Evolutionary conservation across 2,888 invertebrate genomes (phyloP), one percentile per base, ranked within the genome.

Genomic region (Nomada fabriciana): DNA sequence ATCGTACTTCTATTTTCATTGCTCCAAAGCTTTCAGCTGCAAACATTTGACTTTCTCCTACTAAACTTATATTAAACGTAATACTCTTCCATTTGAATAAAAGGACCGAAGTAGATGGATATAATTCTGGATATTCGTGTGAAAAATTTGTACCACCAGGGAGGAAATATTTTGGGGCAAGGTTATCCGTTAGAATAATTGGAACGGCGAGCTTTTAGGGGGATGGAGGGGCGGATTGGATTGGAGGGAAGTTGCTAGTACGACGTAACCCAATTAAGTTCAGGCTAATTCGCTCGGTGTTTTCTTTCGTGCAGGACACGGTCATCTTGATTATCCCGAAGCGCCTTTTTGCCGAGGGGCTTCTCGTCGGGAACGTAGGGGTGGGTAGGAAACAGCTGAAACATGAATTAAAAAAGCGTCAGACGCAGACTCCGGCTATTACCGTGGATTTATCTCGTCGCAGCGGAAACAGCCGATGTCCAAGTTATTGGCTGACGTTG

Each of bases 241-340:
- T 53, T 67, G 76, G 68, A 70, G 69, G 63, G 65, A 53, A 15
- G 15, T 53, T 52, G 72, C 70, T 59, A 63, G 71, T 69, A 59
- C 76, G 73, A 50, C 29, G 82, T 89, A 86, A 86, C 85, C 86
- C 85, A 88, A 89, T 89, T 88, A 88, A 80, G 82, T 78, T 50
- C 47, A 25, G 61, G 79, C 83, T 89, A 89, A 89, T 89, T 88
- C 80, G 50, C 82, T 70, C 79, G 81, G 84, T 84, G 88, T 82
- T 89, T 84, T 78, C 78, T 82, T 83, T 84, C 71, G 80, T 77
- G 36, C 50, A 71, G 78, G 70, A 73, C 67, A 80, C 59, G 75
- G 80, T 82, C 84, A 85, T 83, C 85, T 85, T 86, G 85, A 86
- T 88, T 85, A 86, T 82, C 76, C 70, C 60, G 67, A 68, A 67